Percentiles rank a stretch among this genome's conserved stretches.
These are phyloP conservation scores for Ferdinandea cuprea DNA, from an alignment of 2,888 invertebrate species.

Conservation along the genomic window DNA sequence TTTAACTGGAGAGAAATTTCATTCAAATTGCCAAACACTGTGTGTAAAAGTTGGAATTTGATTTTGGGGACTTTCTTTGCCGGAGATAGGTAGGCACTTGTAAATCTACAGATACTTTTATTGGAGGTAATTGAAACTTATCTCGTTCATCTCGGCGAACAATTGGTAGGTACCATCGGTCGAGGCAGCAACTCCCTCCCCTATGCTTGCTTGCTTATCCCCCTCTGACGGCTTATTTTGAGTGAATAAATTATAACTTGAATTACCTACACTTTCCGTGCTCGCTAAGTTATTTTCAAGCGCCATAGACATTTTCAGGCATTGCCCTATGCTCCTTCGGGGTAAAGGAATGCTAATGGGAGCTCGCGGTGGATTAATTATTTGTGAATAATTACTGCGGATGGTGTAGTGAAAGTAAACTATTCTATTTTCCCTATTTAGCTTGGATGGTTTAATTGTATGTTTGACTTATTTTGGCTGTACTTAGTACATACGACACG, in stretches of 20 bases:
- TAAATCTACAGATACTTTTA: conserved; percentile 33
- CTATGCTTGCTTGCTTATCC: conserved; percentile 12
- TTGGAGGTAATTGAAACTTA: conserved; percentile 64
- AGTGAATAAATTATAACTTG: conserved; percentile 70
- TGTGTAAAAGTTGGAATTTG: conserved; percentile 44
- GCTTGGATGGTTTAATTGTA: conserved; percentile 36
- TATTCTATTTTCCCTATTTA: conserved; percentile 42
- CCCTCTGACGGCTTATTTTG: conserved; percentile 42
- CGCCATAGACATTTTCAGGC: conserved; percentile 60
- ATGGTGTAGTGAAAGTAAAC: conserved; percentile 45
- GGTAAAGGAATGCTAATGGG: conserved; percentile 34
- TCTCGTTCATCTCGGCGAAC: conserved; percentile 42
- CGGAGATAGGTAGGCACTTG: conserved; percentile 1
- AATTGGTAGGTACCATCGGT: conserved; percentile 23
- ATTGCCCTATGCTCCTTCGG: conserved; percentile 51
- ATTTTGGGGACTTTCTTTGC: conserved; percentile 35
- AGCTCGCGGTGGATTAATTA: conserved; percentile 63
- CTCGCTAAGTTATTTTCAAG: conserved; percentile 63
- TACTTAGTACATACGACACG: neutral
- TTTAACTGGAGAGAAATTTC: conserved; percentile 39
- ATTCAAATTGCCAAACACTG: conserved; percentile 46
- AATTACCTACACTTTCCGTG: conserved; percentile 54
- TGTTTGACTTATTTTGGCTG: conserved; percentile 40
- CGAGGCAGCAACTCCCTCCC: conserved; percentile 30
- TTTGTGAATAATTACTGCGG: conserved; percentile 74